A percentile compares a stretch with the other conserved stretches of the same genome.
Evolutionary conservation across 2,113 vertebrate genomes (phyloP).

Genomic region (Lanius ludovicianus): DNA sequence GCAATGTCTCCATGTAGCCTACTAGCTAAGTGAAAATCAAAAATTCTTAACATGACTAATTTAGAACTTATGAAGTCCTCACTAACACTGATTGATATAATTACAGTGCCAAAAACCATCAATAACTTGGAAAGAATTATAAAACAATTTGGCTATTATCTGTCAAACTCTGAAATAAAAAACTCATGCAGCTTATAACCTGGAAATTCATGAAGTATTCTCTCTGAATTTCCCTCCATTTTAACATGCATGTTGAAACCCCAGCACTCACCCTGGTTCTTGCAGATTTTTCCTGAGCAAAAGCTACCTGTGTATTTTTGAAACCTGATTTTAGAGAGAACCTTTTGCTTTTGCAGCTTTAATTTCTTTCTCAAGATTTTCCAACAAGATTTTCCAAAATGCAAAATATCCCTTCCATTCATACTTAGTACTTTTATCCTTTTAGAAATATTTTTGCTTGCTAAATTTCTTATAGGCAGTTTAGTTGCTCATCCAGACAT

Average conservation of each 20-base stretch:
- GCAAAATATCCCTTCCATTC: background rate
- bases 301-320: background rate
- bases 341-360: background rate
- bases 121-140: background rate
- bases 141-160: background rate
- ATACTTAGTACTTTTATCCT: background rate
- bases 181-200: background rate
- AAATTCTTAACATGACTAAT: background rate
- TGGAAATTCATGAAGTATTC: background rate
- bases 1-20: background rate
- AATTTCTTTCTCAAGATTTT: background rate
- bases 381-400: background rate
- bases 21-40: background rate
- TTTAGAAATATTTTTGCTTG: background rate
- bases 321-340: background rate
- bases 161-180: background rate
- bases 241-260: background rate
- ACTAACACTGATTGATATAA: background rate
- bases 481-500: background rate
- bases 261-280: background rate
- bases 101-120: conserved; percentile 2
- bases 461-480: background rate
- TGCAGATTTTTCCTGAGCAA: background rate
- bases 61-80: background rate
- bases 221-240: background rate